Conservation (phyloP, 2,888 invertebrate genomes). For the Torymus tubicola region DNA sequence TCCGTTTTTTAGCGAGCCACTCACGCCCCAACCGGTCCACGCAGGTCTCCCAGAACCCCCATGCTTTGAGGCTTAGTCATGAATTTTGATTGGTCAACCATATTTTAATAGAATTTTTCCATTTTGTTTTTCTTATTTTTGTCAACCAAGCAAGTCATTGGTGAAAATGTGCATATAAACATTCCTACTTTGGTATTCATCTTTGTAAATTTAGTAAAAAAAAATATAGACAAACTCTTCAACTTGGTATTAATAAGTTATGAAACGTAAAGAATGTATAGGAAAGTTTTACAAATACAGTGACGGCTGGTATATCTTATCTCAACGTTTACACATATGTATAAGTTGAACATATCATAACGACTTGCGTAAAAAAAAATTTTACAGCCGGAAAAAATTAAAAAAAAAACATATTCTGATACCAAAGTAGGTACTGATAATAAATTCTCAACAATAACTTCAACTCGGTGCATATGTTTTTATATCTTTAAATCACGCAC, state of each 20-base stretch:
- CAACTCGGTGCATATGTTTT: neutral
- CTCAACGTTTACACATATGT: neutral
- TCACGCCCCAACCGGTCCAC: constrained; percentile 76
- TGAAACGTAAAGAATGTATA: too few relatives aligned
- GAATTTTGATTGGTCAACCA: constrained; percentile 62
- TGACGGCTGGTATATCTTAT: constrained; percentile 23
- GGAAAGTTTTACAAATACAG: constrained; percentile 12
- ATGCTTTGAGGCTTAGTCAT: constrained; percentile 73
- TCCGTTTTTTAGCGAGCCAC: constrained; percentile 77
- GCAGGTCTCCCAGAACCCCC: constrained; percentile 75
- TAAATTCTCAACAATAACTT: neutral
- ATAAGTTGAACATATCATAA: too few relatives aligned
- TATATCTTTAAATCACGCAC: too few relatives aligned
- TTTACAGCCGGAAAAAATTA: neutral
- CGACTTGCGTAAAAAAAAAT: too few relatives aligned
- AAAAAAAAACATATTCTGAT: neutral
- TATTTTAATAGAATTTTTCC: constrained; percentile 17
- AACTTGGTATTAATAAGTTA: too few relatives aligned
- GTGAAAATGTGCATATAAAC: neutral
- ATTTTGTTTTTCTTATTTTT: constrained; percentile 26
- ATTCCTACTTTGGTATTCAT: constrained; percentile 8
- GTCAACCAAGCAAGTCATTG: neutral
- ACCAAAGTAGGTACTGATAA: constrained; percentile 24
- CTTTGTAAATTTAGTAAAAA: neutral
- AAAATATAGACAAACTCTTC: too few relatives aligned